These are phyloP conservation scores for Lutjanus campechanus DNA, from an alignment of 2,797 vertebrate species.

Conservation along the genomic window DNA sequence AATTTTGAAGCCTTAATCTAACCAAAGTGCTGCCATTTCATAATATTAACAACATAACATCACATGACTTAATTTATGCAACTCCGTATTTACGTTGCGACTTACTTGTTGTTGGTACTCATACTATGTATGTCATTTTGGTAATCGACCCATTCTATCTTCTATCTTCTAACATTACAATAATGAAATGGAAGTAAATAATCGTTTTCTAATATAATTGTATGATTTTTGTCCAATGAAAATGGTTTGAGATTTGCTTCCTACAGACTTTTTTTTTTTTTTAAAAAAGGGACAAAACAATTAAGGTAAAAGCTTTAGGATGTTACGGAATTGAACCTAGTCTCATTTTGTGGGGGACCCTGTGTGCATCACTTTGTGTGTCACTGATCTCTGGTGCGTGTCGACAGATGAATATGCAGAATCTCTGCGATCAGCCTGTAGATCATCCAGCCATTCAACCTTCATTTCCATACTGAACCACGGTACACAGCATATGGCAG, in stretches of 20 bases:
- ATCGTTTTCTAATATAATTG: background rate
- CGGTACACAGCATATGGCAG: conserved; percentile 24
- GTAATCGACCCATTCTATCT: no score
- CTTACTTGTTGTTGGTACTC: no score
- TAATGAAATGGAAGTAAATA: background rate
- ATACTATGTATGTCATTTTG: no score
- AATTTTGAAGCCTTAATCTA: no score
- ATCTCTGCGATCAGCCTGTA: background rate
- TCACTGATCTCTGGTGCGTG: background rate
- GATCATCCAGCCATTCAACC: conserved; percentile 23
- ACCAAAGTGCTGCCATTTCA: no score
- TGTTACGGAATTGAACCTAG: background rate
- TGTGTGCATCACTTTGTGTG: background rate
- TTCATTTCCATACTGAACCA: conserved; percentile 14
- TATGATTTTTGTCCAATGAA: background rate
- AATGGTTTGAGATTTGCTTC: background rate
- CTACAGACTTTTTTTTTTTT: background rate
- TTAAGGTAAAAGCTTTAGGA: background rate
- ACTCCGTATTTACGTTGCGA: no score
- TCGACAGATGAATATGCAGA: background rate
- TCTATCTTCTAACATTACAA: no score
- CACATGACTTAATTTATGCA: no score
- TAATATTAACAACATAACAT: no score
- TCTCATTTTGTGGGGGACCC: background rate
- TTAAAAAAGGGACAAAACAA: background rate